phyloP scores from a whole-genome alignment of 2,113 vertebrate species.

The Hiodon tergisus region DNA sequence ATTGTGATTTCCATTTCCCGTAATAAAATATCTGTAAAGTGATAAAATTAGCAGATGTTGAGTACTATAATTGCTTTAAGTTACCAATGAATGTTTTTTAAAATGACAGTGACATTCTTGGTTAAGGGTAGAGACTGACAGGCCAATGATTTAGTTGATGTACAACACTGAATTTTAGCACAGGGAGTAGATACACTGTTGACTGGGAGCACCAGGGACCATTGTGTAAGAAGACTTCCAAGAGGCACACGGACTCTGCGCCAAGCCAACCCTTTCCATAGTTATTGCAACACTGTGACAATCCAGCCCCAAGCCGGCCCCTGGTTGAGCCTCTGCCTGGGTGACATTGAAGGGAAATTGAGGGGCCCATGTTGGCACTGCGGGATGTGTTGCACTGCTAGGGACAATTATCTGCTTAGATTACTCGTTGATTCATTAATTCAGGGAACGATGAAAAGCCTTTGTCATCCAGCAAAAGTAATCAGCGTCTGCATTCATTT shows the following conservation, averaged over 20 bases:
- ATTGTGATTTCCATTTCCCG: no score
- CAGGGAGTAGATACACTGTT: not conserved
- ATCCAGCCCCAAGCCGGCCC: not conserved
- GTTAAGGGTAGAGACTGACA: no score
- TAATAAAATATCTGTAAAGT: not conserved
- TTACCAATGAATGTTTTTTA: no score
- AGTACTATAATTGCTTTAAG: no score
- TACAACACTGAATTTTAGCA: not conserved
- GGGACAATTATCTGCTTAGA: conserved; percentile 10
- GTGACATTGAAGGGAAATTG: not conserved
- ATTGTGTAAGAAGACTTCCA: not conserved
- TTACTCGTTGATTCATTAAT: conserved; percentile 21
- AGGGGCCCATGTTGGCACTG: conserved; percentile 1
- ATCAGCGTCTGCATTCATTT: conserved; percentile 16
- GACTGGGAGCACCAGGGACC: not conserved
- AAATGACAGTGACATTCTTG: no score
- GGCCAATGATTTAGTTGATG: not conserved
- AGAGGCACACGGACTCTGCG: not conserved
- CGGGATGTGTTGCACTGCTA: not conserved
- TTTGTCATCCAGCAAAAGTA: conserved; percentile 5
- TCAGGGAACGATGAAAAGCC: conserved; percentile 4
- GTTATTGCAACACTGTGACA: conserved; percentile 11
- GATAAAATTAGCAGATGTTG: no score
- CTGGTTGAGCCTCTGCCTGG: no score
- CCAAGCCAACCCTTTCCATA: not conserved